Evolutionary conservation across 2,113 vertebrate species (phyloP).

Genomic region (Noctilio leporinus): DNA sequence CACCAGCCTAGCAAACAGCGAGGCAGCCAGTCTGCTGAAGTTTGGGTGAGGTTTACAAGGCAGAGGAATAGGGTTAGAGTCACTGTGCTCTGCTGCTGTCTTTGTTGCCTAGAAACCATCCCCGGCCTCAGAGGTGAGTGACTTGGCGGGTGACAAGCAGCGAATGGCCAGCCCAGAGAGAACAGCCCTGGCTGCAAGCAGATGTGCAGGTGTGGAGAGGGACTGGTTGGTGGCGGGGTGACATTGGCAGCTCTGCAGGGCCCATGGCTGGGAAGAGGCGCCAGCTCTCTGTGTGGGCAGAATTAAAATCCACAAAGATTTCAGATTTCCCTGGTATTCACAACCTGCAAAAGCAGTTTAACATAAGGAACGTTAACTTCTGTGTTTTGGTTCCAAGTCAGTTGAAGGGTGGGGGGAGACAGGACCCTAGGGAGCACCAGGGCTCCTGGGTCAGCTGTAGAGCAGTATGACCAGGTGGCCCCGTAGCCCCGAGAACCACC

Average conservation of each 20-base stretch:
- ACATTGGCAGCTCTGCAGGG: background rate
- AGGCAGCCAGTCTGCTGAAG: background rate
- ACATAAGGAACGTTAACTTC: background rate
- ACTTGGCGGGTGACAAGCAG: background rate
- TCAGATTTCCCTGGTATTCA: background rate
- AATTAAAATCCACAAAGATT: background rate
- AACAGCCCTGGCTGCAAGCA: rapidly evolving
- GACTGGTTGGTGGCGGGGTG: no score
- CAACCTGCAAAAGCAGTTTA: background rate
- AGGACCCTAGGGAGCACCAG: background rate
- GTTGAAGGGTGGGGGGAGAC: background rate
- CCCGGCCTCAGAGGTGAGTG: background rate
- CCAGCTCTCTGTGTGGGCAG: background rate
- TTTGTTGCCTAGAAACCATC: background rate
- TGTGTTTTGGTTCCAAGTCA: background rate
- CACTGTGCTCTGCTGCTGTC: background rate
- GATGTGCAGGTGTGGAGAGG: background rate
- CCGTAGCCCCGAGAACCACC: background rate
- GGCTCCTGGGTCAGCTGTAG: background rate
- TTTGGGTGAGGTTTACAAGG: background rate
- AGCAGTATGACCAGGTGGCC: background rate
- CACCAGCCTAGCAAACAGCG: rapidly evolving
- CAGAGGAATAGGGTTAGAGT: background rate
- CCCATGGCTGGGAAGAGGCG: no score
- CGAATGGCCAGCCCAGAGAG: background rate